Percentiles rank a stretch among this genome's conserved stretches.
phyloP scores from a whole-genome alignment of 2,888 invertebrate species.

The Ischnura elegans region DNA sequence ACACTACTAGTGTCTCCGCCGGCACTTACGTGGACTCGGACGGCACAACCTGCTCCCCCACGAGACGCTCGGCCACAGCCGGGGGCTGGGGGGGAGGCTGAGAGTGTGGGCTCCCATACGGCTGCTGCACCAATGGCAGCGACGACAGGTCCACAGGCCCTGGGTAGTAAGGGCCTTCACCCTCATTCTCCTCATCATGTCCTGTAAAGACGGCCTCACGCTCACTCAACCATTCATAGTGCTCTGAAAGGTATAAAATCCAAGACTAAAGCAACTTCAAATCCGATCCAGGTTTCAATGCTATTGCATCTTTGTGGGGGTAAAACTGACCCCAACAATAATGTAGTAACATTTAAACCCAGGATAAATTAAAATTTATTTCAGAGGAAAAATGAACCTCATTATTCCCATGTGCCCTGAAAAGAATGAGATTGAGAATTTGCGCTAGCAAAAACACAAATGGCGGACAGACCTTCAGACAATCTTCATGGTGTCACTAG shows the following conservation, averaged over 20 bases:
- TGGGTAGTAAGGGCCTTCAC: slow-evolving; percentile 78
- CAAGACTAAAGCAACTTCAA: not conserved
- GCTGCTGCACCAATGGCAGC: slow-evolving; percentile 40
- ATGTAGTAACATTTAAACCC: too few species aligned
- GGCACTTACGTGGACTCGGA: slow-evolving; percentile 89
- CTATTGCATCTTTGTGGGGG: too few species aligned
- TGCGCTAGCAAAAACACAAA: too few species aligned
- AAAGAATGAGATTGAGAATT: too few species aligned
- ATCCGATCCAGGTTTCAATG: too few species aligned
- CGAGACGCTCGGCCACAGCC: slow-evolving; percentile 84
- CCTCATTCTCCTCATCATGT: slow-evolving; percentile 72
- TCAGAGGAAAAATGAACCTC: too few species aligned
- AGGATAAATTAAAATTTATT: too few species aligned
- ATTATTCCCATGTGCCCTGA: too few species aligned
- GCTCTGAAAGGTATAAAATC: not conserved
- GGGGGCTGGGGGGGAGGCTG: slow-evolving; percentile 86
- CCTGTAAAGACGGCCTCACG: slow-evolving; percentile 71
- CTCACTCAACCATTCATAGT: not conserved
- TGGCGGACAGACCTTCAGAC: too few species aligned
- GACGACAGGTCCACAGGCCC: slow-evolving; percentile 50
- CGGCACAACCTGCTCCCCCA: slow-evolving; percentile 86
- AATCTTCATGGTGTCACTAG: too few species aligned
- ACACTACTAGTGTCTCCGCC: not conserved
- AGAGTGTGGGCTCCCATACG: slow-evolving; percentile 80
- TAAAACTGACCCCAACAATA: too few species aligned